A percentile compares a stretch with the other conserved stretches of the same genome.
phyloP scores from a whole-genome alignment of 2,113 vertebrate species.

The Petrocephalus microphthalmus region DNA sequence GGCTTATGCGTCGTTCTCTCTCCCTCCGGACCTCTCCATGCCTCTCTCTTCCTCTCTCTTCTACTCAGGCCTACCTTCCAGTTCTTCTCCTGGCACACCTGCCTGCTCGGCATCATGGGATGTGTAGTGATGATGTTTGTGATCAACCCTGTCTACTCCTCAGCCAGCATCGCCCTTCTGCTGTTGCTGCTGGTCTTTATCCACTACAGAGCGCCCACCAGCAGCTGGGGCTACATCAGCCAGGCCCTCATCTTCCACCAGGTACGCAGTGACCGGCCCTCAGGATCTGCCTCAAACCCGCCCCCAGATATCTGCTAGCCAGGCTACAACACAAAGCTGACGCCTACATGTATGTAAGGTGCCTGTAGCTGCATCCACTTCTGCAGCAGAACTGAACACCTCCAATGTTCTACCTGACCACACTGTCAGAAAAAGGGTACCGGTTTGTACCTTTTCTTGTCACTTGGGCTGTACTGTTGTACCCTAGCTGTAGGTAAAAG shows the following conservation, averaged over 20 bases:
- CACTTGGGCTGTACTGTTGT: no score
- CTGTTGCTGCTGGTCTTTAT: constrained; percentile 64
- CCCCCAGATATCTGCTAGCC: neutral
- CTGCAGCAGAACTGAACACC: neutral
- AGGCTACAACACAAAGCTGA: neutral
- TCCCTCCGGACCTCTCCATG: neutral
- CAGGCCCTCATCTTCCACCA: constrained; percentile 73
- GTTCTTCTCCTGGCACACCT: constrained; percentile 71
- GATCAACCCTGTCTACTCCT: constrained; percentile 63
- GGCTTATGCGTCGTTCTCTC: no score
- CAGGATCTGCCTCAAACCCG: neutral
- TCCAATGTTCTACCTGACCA: neutral
- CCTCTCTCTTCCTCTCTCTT: neutral
- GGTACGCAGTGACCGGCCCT: constrained; percentile 35
- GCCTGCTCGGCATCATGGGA: constrained; percentile 62
- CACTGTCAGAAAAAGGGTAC: no score
- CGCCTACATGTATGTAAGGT: neutral
- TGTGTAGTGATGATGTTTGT: constrained; percentile 73
- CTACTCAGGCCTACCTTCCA: constrained; percentile 61
- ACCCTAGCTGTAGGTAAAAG: no score
- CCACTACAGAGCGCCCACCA: constrained; percentile 61
- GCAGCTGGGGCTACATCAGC: constrained; percentile 73
- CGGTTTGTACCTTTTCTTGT: no score
- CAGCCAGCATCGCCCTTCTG: constrained; percentile 66
- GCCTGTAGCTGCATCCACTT: neutral